Evolutionary conservation across 2,888 invertebrate genomes (phyloP), one percentile per base, ranked within the genome.

Genomic region (Hipparchia semele): DNA sequence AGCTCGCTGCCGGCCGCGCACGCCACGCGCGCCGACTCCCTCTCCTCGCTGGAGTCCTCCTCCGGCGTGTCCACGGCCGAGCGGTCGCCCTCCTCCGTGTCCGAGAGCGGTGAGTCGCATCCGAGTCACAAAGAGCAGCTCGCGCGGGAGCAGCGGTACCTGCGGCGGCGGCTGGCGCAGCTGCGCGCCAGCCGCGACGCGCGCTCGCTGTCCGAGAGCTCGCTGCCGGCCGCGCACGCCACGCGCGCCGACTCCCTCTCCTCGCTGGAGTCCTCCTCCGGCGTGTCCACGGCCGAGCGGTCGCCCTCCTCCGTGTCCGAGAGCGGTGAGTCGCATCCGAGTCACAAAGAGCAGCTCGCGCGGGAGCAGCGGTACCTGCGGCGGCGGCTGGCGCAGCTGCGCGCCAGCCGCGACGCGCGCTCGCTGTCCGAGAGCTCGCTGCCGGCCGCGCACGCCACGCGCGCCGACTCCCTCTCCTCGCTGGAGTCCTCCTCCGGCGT

Each of bases 291-390:
- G 83, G 91, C 95, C 88, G 92, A 96, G 90, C 85, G 96, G 89
- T 90, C 95, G 84, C 95, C 95, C 68, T 95, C 96, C 75, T 96
- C 96, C 83, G 95, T 96, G 82, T 96, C 96, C 70, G 96, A 96
- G 90, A 96, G 96, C 86, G 96, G 96, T 96, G 83, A 94, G 94
- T 92, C n/a, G 58, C 23, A 0, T 69, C 4, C 1, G 8, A 90
- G 95, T 83, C 96, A 96, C 91, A 97, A 96, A 92, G 97, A 97
- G 86, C 96, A 97, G 86, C 90, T 98, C 83, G 95, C 95, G 84
- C 95, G 97, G 73, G 97, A 97, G 90, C 97, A 97, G 84, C 96
- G 97, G 87, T 97, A 96, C 94, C 95, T 98, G 79, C 95, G 96
- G 85, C 95, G 97, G 89, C 95, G 96, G 85, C 92, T 96, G 83